Evolutionary conservation across 2,113 vertebrate genomes (phyloP).

Genomic region (Hyla sarda): DNA sequence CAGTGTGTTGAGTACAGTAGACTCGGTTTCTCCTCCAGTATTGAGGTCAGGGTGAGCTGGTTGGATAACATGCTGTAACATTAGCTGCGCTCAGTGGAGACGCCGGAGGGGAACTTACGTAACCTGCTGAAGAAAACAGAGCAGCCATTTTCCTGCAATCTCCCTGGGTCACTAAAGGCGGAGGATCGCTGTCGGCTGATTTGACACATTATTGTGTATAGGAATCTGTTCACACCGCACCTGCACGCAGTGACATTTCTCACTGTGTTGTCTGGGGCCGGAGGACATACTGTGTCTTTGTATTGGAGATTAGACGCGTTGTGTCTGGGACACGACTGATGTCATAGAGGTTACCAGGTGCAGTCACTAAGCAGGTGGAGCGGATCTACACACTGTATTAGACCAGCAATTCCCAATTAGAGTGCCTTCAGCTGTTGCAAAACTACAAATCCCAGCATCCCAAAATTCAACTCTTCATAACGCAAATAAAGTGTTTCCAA

Average conservation of each 20-base stretch:
- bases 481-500: too few relatives aligned
- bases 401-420: too few relatives aligned
- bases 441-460: too few relatives aligned
- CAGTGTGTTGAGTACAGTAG: not conserved
- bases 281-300: too few relatives aligned
- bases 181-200: not conserved
- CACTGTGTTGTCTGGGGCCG: too few relatives aligned
- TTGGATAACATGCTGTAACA: constrained; percentile 50
- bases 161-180: not conserved
- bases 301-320: not conserved
- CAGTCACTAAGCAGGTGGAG: not conserved
- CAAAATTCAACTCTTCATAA: too few relatives aligned
- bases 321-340: not conserved
- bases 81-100: constrained; percentile 10
- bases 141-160: not conserved
- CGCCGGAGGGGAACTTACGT: constrained; percentile 41
- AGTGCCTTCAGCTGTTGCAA: too few relatives aligned
- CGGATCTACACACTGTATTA: too few relatives aligned
- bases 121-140: constrained; percentile 13
- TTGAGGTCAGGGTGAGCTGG: constrained; percentile 28
- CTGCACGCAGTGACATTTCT: not conserved
- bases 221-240: not conserved
- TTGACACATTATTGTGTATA: not conserved
- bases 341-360: not conserved
- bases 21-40: not conserved